Evolutionary conservation across 1,140 invertebrate genomes (phyloP), one percentile per base, ranked within the genome.

Genomic region (Drosophila dunni): DNA sequence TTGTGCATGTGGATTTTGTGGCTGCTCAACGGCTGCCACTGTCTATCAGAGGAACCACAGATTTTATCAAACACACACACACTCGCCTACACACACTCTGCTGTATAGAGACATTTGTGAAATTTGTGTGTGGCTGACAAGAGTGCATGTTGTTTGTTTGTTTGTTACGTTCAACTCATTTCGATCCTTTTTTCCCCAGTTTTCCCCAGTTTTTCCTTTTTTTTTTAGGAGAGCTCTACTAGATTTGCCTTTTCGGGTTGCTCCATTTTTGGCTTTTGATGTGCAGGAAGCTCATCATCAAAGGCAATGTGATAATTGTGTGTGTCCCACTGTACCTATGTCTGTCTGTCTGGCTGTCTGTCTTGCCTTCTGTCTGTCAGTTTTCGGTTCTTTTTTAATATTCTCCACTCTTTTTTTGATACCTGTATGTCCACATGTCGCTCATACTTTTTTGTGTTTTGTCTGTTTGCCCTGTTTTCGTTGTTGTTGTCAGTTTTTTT

Each of bases 181-280:
- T 69, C 71, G 71, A 69, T 62, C 66, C 34, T 62, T 73, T 73
- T 66, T 60, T 45, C 38, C 11, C 11, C 11, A 34, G 24, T 45
- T 40, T 51, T 44, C 13, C 38, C 40, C n/a, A 42, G 36, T 29
- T 50, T 40, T 50, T 9, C 6, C 38, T 34, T 9, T 56, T 64
- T 65, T 53, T 42, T 68, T 34, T 48, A 51, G 53, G 33, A 60
- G 53, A 29, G 57, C 54, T 33, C 57, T 48, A 71, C 44, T 71
- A 61, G 60, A 42, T 64, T 62, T 53, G 79, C 83, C 76, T 88
- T 88, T 79, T 77, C 68, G 70, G 48, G 54, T 29, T 88, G 79
- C 68, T 88, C 84, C 79, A 83, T 88, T 86, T 86, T 86, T 88
- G 81, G 82, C 78, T 88, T 86, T 86, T 86, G 83, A 88, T 88